Evolutionary conservation across 2,888 invertebrate genomes (phyloP).

Genomic region (Thymelicus lineola): DNA sequence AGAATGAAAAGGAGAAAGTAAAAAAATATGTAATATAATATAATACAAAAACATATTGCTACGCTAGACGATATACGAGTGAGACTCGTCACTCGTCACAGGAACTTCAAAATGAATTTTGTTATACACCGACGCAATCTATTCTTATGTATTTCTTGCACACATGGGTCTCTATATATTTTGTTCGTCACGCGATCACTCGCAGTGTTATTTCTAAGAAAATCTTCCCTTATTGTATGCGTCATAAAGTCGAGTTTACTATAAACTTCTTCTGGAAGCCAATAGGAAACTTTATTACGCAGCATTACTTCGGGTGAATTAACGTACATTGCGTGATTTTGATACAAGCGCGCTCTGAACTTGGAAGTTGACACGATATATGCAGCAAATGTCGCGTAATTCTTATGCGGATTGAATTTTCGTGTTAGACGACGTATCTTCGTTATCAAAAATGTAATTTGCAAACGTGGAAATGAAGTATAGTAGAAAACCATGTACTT

Average conservation of each 20-base stretch:
- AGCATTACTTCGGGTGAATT: constrained; percentile 23
- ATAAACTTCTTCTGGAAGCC: not conserved
- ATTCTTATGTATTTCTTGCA: constrained; percentile 23
- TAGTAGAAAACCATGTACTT: no score
- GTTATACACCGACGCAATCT: constrained; percentile 18
- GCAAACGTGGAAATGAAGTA: no score
- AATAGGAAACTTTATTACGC: constrained; percentile 25
- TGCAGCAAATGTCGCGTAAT: not conserved
- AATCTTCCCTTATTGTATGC: not conserved
- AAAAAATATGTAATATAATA: no score
- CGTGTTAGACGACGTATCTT: not conserved
- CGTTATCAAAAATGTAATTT: not conserved
- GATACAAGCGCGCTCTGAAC: constrained; percentile 13
- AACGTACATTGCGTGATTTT: constrained; percentile 34
- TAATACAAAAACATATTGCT: no score
- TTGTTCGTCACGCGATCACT: constrained; percentile 29
- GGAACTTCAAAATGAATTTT: constrained; percentile 32
- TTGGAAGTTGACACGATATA: constrained; percentile 10
- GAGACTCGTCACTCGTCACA: not conserved
- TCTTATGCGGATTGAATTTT: not conserved
- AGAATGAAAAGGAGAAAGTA: no score
- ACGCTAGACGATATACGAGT: not conserved
- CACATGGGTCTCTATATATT: constrained; percentile 15
- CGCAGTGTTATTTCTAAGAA: not conserved
- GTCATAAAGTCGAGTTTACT: constrained; percentile 7